Conservation (phyloP, 2,888 invertebrate species). For the Xanthia icteritia region DNA sequence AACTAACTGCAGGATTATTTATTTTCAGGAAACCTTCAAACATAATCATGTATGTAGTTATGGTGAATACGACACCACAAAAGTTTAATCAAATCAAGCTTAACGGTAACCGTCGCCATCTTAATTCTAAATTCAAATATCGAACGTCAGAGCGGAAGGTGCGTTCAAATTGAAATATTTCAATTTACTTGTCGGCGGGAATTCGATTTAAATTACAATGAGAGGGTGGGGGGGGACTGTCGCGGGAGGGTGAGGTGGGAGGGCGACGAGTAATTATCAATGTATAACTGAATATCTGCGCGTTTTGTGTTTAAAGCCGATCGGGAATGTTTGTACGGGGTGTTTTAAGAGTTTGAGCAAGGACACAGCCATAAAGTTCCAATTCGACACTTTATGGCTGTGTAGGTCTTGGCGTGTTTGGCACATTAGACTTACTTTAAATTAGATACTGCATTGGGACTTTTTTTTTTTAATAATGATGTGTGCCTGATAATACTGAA, state of each 20-base stretch:
- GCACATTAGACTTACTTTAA: not conserved
- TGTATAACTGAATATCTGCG: slow-evolving; percentile 85
- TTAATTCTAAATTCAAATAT: slow-evolving; percentile 83
- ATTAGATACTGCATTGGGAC: not conserved
- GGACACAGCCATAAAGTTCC: too few species aligned
- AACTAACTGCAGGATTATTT: not conserved
- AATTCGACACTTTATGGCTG: not conserved
- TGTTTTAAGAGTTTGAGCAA: slow-evolving; percentile 23
- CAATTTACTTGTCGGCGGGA: slow-evolving; percentile 89
- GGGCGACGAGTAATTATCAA: slow-evolving; percentile 81
- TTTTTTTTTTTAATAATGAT: not conserved
- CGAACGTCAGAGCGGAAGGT: slow-evolving; percentile 79
- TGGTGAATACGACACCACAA: not conserved
- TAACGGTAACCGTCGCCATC: slow-evolving; percentile 72
- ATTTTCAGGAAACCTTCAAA: not conserved
- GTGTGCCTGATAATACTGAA: not conserved
- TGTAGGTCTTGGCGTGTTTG: not conserved
- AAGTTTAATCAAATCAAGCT: slow-evolving; percentile 25
- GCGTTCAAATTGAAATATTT: slow-evolving; percentile 88
- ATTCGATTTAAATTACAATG: slow-evolving; percentile 90
- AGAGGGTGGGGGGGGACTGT: slow-evolving; percentile 69
- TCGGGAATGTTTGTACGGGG: slow-evolving; percentile 62
- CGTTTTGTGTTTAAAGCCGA: slow-evolving; percentile 73
- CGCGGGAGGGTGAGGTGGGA: slow-evolving; percentile 47
- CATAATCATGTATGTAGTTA: not conserved